Percentiles rank a stretch among this genome's conserved stretches.
These are phyloP conservation scores for Saccostrea cuccullata DNA, from an alignment of 1,140 invertebrate genomes.

Conservation along the genomic window DNA sequence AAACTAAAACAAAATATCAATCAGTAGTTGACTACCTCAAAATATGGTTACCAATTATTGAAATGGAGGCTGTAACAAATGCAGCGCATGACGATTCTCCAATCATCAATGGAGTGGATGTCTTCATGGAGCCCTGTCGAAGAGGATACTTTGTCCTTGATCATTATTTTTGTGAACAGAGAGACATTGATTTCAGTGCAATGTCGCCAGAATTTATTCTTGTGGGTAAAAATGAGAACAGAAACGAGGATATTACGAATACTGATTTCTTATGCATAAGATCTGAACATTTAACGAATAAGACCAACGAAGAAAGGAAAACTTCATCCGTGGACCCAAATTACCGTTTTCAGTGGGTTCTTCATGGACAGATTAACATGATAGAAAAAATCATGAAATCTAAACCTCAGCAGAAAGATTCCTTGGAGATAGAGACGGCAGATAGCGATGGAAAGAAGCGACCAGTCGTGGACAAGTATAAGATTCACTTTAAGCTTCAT, in stretches of 20 bases:
- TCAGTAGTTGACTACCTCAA: conserved; percentile 51
- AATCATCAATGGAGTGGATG: conserved; percentile 47
- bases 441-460: not conserved
- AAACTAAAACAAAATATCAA: conserved; percentile 34
- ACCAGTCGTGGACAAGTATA: conserved; percentile 2
- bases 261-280: not conserved
- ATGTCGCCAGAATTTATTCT: conserved; percentile 27
- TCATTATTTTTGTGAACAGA: conserved; percentile 52
- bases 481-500: conserved; percentile 45
- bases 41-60: conserved; percentile 57
- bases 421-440: conserved; percentile 11
- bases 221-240: not conserved
- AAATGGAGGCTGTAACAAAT: conserved; percentile 61
- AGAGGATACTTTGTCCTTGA: conserved; percentile 48
- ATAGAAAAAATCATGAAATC: conserved; percentile 40
- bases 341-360: conserved; percentile 41
- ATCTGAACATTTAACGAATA: not conserved
- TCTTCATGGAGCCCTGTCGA: conserved; percentile 20
- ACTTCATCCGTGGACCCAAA: not conserved
- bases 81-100: conserved; percentile 51
- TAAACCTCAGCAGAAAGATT: conserved; percentile 22
- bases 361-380: conserved; percentile 49
- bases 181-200: conserved; percentile 53
- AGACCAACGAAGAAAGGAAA: not conserved
- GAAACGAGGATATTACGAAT: conserved; percentile 10